A percentile compares a stretch with the other conserved stretches of the same genome.
phyloP scores from a whole-genome alignment of 2,113 vertebrate genomes.

The Lophochroa leadbeateri region DNA sequence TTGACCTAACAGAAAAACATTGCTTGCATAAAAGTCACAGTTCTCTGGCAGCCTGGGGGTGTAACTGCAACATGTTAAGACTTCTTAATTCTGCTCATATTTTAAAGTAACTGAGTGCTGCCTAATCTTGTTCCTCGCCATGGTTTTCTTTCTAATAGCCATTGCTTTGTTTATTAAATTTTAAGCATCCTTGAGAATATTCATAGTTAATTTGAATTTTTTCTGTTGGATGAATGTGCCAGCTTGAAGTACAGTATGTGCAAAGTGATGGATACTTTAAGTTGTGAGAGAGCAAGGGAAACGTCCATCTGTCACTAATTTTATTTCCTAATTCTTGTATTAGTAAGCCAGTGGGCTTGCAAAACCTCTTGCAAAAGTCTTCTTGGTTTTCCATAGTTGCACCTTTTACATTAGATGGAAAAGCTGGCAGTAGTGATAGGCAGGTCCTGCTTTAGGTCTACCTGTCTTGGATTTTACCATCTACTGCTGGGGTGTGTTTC shows the following conservation, averaged over 20 bases:
- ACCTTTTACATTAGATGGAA: not conserved
- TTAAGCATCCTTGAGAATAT: not conserved
- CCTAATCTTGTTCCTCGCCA: not conserved
- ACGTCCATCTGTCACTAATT: not conserved
- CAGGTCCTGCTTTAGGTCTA: not conserved
- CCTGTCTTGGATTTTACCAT: not conserved
- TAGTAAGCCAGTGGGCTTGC: not conserved
- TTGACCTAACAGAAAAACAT: not conserved
- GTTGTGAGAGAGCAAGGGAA: not conserved
- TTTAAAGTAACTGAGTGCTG: not conserved
- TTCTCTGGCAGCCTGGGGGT: not conserved
- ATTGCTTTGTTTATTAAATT: not conserved
- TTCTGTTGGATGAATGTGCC: not conserved
- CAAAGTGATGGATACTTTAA: not conserved
- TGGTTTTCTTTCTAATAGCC: not conserved
- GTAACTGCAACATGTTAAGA: not conserved
- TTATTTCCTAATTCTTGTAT: not conserved
- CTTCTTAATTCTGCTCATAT: not conserved
- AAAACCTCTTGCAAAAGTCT: not conserved
- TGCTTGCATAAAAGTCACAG: not conserved
- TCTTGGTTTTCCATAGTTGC: not conserved
- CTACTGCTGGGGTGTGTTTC: not conserved
- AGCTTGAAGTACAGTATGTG: not conserved
- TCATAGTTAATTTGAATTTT: not conserved
- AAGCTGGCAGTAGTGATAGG: not conserved